These are phyloP conservation scores for Psephotus haematonotus DNA, from an alignment of 2,113 vertebrate species.

Conservation along the genomic window DNA sequence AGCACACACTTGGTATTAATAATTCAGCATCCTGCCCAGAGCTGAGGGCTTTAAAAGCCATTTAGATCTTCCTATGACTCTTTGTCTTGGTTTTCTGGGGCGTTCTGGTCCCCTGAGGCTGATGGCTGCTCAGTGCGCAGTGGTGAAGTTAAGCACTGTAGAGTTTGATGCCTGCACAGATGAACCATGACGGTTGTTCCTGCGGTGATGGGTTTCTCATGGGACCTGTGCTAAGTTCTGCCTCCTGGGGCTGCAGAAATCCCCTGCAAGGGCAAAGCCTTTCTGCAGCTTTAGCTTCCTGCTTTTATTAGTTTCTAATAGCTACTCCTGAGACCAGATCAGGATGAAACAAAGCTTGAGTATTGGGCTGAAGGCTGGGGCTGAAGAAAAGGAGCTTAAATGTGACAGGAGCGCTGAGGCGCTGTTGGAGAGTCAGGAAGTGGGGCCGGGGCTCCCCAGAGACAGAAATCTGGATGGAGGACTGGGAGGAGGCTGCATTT, in stretches of 20 bases:
- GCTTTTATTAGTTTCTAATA: not conserved
- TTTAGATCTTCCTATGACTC: constrained; percentile 4
- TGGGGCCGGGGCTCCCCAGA: not conserved
- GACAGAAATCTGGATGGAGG: not conserved
- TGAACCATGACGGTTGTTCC: not conserved
- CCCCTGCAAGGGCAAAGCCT: not conserved
- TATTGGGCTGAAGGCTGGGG: not conserved
- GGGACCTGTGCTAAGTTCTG: not conserved
- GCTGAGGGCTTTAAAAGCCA: not conserved
- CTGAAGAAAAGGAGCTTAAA: not conserved
- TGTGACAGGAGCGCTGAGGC: not conserved
- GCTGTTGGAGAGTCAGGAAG: not conserved
- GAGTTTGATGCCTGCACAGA: not conserved
- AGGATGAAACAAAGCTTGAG: not conserved
- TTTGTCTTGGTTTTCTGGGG: not conserved
- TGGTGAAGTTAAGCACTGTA: not conserved
- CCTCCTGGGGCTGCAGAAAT: not conserved
- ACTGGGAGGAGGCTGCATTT: not conserved
- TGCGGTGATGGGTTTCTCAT: not conserved
- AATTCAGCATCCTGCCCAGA: not conserved
- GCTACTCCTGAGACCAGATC: not conserved
- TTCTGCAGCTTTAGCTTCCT: not conserved
- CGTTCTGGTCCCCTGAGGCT: accelerated
- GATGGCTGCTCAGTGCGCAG: accelerated
- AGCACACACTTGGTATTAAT: not conserved